Evolutionary conservation across 2,113 vertebrate genomes (phyloP).

Genomic region (Myotis brandtii): DNA sequence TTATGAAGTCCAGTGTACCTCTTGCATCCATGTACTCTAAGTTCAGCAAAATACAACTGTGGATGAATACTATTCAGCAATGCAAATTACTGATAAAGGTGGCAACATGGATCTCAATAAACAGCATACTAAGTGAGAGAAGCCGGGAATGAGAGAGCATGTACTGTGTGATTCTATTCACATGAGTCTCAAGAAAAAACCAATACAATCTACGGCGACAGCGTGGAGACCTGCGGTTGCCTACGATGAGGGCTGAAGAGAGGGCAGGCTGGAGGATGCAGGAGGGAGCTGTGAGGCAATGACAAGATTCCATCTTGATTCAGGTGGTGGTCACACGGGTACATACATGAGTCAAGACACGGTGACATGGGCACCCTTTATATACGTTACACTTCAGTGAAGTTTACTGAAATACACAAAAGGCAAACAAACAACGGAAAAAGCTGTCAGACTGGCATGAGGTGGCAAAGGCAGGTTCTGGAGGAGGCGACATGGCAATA

Average conservation of each 20-base stretch:
- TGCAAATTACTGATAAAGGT: background rate
- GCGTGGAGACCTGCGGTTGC: background rate
- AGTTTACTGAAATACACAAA: background rate
- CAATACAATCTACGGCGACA: background rate
- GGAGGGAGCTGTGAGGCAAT: background rate
- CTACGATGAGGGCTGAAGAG: background rate
- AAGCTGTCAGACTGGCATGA: background rate
- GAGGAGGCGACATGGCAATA: background rate
- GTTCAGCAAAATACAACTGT: background rate
- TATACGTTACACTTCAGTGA: no score
- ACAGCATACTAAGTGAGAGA: background rate
- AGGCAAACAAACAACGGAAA: background rate
- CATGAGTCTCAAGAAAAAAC: background rate
- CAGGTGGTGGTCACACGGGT: background rate
- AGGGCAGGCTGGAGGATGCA: rapidly evolving
- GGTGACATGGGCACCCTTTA: background rate
- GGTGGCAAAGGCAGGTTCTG: background rate
- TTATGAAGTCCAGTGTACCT: background rate
- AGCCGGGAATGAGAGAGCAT: background rate
- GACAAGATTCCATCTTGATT: background rate
- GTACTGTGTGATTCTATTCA: background rate
- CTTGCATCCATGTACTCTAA: background rate
- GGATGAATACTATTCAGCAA: background rate
- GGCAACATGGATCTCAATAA: background rate
- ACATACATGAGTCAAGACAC: background rate